Percentiles rank a stretch among this genome's conserved stretches.
Conservation (phyloP, 2,888 invertebrate species). For the Apodemia arnacis region DNA sequence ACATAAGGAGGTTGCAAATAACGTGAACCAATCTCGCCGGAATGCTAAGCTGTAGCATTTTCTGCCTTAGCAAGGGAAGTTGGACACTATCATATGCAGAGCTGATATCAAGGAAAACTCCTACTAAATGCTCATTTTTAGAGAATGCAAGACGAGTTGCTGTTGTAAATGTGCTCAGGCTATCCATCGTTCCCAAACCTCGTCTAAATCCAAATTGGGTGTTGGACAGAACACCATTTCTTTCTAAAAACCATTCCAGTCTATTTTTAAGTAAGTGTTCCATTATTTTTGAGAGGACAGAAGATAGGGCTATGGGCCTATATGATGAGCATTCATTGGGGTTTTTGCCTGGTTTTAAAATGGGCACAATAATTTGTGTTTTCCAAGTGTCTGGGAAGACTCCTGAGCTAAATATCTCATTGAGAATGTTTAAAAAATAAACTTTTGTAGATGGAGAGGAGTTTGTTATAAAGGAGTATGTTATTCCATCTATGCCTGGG, state of each 20-base stretch:
- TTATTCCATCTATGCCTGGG: no score
- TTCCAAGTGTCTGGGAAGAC: no score
- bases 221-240: not conserved
- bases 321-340: no score
- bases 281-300: no score
- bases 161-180: not conserved
- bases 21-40: conserved; percentile 69
- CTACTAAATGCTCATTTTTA: conserved; percentile 56
- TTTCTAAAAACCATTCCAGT: not conserved
- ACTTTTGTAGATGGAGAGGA: no score
- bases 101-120: conserved; percentile 80
- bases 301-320: no score
- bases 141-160: not conserved
- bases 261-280: not conserved
- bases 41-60: conserved; percentile 75
- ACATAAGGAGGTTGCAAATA: conserved; percentile 60
- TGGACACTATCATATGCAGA: conserved; percentile 83
- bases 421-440: no score
- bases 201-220: not conserved
- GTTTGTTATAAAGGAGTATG: no score
- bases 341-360: no score
- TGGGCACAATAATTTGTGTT: no score
- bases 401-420: no score
- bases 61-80: conserved; percentile 71
- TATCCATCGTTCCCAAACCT: not conserved